Conservation (phyloP, 2,113 vertebrate genomes). For the Suricata suricatta region DNA sequence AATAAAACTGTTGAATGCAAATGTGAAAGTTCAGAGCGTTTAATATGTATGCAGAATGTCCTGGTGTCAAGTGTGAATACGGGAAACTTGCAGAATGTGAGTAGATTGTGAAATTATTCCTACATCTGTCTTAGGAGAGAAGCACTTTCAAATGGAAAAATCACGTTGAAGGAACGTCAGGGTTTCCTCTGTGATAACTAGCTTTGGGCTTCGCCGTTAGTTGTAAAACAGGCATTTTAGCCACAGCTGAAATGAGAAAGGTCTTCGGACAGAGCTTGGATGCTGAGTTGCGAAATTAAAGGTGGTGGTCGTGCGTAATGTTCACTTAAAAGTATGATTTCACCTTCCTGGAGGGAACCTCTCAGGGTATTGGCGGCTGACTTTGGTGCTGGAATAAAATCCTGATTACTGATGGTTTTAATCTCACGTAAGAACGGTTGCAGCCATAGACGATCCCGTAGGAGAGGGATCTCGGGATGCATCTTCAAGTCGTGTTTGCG, state of each 20-base stretch:
- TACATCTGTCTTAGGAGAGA: background rate
- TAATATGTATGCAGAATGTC: background rate
- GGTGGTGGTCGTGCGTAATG: background rate
- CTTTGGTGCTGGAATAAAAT: background rate
- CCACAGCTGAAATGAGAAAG: background rate
- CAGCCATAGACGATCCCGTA: too few species aligned
- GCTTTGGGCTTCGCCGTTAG: background rate
- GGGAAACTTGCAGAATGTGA: background rate
- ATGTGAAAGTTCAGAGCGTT: background rate
- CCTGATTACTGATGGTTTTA: background rate
- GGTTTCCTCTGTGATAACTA: background rate
- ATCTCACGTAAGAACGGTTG: background rate
- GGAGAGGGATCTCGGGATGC: rapidly evolving
- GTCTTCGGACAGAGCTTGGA: background rate
- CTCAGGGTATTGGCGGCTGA: background rate
- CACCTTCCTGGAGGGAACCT: background rate
- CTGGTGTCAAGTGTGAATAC: background rate
- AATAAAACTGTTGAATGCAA: background rate
- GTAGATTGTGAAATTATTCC: background rate
- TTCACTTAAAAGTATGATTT: background rate
- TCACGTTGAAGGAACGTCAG: background rate
- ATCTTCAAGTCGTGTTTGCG: background rate
- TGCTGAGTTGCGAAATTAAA: background rate
- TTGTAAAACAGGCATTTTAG: background rate
- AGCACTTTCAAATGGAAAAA: background rate